phyloP scores from a whole-genome alignment of 2,797 vertebrate species.

The Caiman crocodilus region DNA sequence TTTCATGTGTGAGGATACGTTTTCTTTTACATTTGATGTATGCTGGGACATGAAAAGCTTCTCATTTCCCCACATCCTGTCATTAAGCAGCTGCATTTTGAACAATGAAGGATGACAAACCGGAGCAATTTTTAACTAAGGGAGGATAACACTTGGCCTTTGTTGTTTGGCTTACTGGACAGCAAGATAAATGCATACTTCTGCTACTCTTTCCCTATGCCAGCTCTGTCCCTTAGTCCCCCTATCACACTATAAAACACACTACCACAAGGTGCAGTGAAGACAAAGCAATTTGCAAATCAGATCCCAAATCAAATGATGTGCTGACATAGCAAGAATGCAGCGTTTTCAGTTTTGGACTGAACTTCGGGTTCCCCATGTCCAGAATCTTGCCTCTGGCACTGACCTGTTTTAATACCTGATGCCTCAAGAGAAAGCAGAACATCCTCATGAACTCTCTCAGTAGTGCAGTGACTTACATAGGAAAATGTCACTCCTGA shows the following conservation, averaged over 20 bases:
- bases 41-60: constrained; percentile 42
- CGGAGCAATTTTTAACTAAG: constrained; percentile 63
- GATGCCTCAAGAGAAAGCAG: neutral
- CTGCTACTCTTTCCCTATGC: constrained; percentile 38
- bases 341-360: neutral
- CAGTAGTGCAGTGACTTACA: accelerated
- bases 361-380: neutral
- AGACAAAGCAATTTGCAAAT: neutral
- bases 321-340: neutral
- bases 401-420: neutral
- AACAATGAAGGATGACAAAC: constrained; percentile 72
- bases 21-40: constrained; percentile 43
- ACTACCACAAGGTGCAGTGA: neutral
- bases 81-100: constrained; percentile 60
- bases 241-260: neutral
- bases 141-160: constrained; percentile 62
- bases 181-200: constrained; percentile 62
- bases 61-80: constrained; percentile 64
- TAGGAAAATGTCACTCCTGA: neutral
- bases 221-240: constrained; percentile 20
- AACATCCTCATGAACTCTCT: neutral
- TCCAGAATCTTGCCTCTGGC: neutral
- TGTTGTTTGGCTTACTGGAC: constrained; percentile 62
- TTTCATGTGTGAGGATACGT: constrained; percentile 40
- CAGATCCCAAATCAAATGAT: neutral